phyloP scores from a whole-genome alignment of 2,113 vertebrate species.

The Cariama cristata region DNA sequence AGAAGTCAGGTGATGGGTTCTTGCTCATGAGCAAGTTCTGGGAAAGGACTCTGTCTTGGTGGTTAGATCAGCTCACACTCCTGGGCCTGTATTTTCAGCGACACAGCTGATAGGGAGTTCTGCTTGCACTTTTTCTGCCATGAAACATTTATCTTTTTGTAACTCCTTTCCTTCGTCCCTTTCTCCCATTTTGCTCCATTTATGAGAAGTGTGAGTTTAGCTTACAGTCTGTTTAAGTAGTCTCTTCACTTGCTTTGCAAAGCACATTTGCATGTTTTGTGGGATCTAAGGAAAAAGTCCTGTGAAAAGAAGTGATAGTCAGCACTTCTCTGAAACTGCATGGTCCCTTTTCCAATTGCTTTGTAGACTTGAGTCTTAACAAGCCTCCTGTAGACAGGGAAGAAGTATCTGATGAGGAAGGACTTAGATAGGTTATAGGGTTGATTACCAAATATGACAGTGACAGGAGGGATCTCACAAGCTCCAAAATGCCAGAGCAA shows the following conservation, averaged over 20 bases:
- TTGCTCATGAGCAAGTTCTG: background rate
- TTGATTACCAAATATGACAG: rapidly evolving
- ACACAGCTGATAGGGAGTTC: background rate
- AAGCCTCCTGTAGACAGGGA: background rate
- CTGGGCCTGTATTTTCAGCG: background rate
- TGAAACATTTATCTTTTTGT: background rate
- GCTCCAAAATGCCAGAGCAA: background rate
- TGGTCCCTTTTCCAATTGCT: background rate
- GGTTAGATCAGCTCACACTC: background rate
- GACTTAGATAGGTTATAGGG: rapidly evolving
- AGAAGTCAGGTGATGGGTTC: background rate
- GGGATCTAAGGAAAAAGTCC: rapidly evolving
- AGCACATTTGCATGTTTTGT: rapidly evolving
- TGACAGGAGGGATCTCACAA: background rate
- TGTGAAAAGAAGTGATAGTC: background rate
- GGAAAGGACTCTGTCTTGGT: background rate
- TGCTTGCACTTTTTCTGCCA: background rate
- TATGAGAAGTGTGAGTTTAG: background rate
- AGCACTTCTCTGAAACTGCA: background rate
- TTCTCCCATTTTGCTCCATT: background rate
- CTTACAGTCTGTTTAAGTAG: no score
- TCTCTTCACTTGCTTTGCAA: background rate
- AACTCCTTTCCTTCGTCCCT: background rate
- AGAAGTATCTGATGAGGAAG: background rate
- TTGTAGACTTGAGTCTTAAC: background rate